Evolutionary conservation across 2,113 vertebrate genomes (phyloP).

Genomic region (Lepus americanus): DNA sequence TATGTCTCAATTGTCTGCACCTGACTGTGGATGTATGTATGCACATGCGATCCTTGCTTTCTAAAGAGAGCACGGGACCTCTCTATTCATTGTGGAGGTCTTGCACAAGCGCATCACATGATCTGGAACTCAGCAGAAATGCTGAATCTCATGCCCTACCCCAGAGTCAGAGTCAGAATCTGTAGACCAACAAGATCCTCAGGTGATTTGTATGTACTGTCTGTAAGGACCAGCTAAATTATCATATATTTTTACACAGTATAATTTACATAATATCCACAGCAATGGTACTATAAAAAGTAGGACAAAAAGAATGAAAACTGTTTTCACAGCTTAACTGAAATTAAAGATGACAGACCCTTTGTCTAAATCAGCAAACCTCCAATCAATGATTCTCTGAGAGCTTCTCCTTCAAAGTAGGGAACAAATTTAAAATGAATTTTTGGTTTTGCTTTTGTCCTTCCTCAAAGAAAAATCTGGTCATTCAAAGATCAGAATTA

Average conservation of each 20-base stretch:
- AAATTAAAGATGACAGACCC: neutral
- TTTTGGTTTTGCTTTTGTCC: conserved; percentile 14
- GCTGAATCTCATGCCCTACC: neutral
- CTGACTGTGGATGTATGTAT: neutral
- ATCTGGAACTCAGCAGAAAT: neutral
- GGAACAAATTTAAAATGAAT: neutral
- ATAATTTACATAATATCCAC: conserved; percentile 15
- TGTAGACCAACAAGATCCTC: neutral
- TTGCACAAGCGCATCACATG: neutral
- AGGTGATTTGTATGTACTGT: neutral
- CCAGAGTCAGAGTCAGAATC: neutral
- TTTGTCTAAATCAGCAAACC: neutral
- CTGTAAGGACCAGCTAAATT: neutral
- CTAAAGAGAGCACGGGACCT: neutral
- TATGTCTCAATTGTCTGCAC: neutral
- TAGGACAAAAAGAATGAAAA: neutral
- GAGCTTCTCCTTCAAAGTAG: neutral
- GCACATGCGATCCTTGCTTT: neutral
- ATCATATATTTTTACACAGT: neutral
- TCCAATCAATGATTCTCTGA: neutral
- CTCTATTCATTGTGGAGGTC: neutral
- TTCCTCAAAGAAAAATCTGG: conserved; percentile 33
- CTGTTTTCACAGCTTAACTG: neutral
- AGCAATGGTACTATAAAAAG: neutral
- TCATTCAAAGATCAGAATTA: conserved; percentile 37